phyloP scores from a whole-genome alignment of 2,888 invertebrate genomes.

The Fabriciana adippe region DNA sequence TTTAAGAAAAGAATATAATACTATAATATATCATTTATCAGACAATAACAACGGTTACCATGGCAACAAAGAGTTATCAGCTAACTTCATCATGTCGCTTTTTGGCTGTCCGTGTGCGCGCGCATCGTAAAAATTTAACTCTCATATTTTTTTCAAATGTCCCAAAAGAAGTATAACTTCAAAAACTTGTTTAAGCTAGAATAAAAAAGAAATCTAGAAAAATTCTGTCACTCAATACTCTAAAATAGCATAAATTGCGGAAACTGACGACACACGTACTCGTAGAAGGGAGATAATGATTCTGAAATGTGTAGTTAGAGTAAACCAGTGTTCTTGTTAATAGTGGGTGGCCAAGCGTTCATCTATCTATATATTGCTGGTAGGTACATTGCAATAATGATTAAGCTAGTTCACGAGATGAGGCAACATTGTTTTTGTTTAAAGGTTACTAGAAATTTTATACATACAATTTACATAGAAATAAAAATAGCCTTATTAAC shows the following conservation, averaged over 20 bases:
- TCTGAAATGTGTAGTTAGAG: slow-evolving; percentile 21
- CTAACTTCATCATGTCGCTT: too few relatives aligned
- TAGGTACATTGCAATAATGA: slow-evolving; percentile 5
- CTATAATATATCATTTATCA: too few relatives aligned
- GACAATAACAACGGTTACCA: too few relatives aligned
- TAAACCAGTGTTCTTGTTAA: neutral
- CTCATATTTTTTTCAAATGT: too few relatives aligned
- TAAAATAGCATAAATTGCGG: slow-evolving; percentile 2
- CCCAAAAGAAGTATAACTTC: too few relatives aligned
- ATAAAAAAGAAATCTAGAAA: neutral
- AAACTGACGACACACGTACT: slow-evolving; percentile 9
- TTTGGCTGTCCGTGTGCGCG: too few relatives aligned
- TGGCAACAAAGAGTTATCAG: too few relatives aligned
- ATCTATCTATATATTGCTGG: neutral
- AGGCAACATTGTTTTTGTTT: neutral
- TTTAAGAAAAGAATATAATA: too few relatives aligned
- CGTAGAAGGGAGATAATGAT: slow-evolving; percentile 27
- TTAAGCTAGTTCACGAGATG: slow-evolving; percentile 5
- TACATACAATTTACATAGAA: too few relatives aligned
- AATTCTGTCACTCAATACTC: neutral
- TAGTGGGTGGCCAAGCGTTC: slow-evolving; percentile 18
- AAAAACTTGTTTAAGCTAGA: too few relatives aligned
- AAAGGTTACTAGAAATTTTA: neutral
- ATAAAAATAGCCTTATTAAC: too few relatives aligned
- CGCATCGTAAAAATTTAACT: too few relatives aligned